A percentile compares a stretch with the other conserved stretches of the same genome.
Evolutionary conservation across 1,140 invertebrate genomes (phyloP).

Genomic region (Pachypeltis micranthus): DNA sequence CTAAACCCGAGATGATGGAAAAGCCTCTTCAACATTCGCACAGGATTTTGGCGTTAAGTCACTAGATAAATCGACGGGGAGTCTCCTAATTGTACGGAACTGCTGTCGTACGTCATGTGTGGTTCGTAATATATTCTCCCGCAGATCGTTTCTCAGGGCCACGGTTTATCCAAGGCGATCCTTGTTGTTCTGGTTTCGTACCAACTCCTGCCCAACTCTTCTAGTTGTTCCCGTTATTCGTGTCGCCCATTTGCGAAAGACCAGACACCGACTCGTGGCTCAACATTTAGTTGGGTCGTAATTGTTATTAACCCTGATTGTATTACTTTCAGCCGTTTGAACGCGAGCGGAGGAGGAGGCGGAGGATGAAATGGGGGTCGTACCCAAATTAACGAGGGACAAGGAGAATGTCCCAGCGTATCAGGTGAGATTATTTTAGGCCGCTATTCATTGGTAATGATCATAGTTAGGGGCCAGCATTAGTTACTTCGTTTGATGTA

Average conservation of each 20-base stretch:
- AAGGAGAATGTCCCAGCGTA: constrained; percentile 20
- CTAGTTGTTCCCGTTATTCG: neutral
- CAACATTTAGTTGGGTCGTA: neutral
- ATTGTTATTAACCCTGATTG: neutral
- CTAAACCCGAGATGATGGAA: too few relatives aligned
- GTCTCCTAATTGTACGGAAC: too few relatives aligned
- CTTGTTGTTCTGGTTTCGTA: neutral
- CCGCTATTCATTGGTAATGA: too few relatives aligned
- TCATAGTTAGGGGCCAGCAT: too few relatives aligned
- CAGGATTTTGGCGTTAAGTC: too few relatives aligned
- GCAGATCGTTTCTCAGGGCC: too few relatives aligned
- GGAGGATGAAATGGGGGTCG: constrained; percentile 18
- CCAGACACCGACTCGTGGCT: neutral
- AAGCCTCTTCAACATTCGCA: too few relatives aligned
- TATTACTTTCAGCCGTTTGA: neutral
- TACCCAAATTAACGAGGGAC: constrained; percentile 17
- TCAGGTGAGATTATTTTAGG: constrained; percentile 21
- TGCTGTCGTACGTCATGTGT: too few relatives aligned
- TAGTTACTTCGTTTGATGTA: too few relatives aligned
- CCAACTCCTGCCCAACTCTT: neutral
- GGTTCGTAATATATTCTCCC: too few relatives aligned
- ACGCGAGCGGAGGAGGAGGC: neutral
- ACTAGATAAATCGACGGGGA: too few relatives aligned
- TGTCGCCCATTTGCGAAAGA: neutral
- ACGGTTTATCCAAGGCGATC: too few relatives aligned